Evolutionary conservation across 1,140 invertebrate genomes (phyloP).

Genomic region (Zaprionus tsacasi): DNA sequence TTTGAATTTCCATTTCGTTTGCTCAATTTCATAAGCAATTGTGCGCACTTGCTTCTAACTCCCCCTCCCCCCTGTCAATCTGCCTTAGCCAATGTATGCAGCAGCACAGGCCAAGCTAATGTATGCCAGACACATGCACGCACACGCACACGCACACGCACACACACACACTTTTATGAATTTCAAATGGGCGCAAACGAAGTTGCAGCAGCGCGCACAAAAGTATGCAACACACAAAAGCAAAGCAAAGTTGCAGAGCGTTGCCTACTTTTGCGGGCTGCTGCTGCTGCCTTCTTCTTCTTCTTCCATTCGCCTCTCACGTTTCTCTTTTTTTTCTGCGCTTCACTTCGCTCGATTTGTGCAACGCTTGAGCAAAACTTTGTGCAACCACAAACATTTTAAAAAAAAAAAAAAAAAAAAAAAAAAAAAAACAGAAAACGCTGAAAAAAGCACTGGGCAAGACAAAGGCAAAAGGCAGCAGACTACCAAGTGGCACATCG

Average conservation of each 20-base stretch:
- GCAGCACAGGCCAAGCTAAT: constrained; percentile 67
- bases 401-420: no score
- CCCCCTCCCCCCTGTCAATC: not conserved
- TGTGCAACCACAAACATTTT: constrained; percentile 41
- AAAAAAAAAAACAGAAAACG: not conserved
- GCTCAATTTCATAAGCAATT: constrained; percentile 81
- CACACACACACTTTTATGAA: constrained; percentile 58
- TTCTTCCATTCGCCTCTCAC: not conserved
- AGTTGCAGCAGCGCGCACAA: constrained; percentile 60
- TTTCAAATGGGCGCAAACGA: constrained; percentile 77
- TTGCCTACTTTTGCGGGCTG: constrained; percentile 22
- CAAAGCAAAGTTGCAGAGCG: constrained; percentile 60
- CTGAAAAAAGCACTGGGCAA: constrained; percentile 4
- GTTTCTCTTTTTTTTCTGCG: constrained; percentile 7
- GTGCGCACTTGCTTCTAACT: constrained; percentile 54
- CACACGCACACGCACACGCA: constrained; percentile 5
- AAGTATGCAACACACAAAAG: constrained; percentile 66
- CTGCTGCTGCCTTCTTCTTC: constrained; percentile 6
- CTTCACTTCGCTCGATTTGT: constrained; percentile 50
- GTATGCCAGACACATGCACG: constrained; percentile 46
- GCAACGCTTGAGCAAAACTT: constrained; percentile 53
- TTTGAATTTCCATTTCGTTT: constrained; percentile 75
- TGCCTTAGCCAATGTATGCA: constrained; percentile 60
- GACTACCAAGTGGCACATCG: constrained; percentile 13
- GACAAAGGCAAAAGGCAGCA: constrained; percentile 27